phyloP scores from a whole-genome alignment of 1,140 invertebrate genomes.

The Penaeus vannamei region DNA sequence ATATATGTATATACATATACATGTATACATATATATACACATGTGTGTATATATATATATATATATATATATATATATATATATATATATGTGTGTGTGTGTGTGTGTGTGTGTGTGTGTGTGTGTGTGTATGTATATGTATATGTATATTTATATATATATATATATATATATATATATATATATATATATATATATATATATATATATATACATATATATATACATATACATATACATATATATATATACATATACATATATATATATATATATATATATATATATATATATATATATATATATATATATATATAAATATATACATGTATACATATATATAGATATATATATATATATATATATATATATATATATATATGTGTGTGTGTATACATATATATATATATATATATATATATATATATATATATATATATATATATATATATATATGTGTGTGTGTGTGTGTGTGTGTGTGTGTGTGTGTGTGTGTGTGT shows the following conservation, averaged over 20 bases:
- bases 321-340: constrained; percentile 6
- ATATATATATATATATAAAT: constrained; percentile 21
- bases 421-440: no score
- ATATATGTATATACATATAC: no score
- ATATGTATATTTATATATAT: background rate
- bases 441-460: no score
- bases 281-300: constrained; percentile 29
- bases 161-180: background rate
- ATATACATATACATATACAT: constrained; percentile 13
- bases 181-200: constrained; percentile 29
- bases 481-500: no score
- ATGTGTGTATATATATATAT: no score
- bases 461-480: no score
- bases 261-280: constrained; percentile 30
- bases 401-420: no score
- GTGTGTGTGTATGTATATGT: background rate
- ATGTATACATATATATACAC: no score
- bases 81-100: background rate
- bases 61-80: background rate
- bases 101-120: background rate
- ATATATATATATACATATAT: constrained; percentile 6
- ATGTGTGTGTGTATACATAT: no score
- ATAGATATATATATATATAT: no score
- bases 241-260: constrained; percentile 8
- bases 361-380: no score